Base-by-base conservation (phyloP, 2,888 invertebrate genomes). In the Amblyjoppa proteus region DNA sequence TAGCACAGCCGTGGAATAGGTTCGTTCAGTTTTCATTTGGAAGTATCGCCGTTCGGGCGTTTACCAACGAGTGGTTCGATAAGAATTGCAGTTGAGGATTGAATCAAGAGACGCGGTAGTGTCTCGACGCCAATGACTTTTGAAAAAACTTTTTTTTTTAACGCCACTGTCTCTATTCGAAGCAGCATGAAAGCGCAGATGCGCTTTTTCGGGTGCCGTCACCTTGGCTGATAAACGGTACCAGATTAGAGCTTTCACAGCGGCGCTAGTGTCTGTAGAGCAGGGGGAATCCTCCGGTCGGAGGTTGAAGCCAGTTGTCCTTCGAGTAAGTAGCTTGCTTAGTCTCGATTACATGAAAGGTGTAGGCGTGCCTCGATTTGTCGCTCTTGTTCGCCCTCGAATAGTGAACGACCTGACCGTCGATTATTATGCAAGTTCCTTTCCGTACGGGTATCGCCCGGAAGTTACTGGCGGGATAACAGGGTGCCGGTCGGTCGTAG, bases 321-420 rank as follows among this genome's bases (percentile, higher is more conserved):
- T 96, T 94, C 0, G 97, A 96, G 94, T 97, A 99, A 79, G 95
- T 95, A 45, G 97, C 97, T 82, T 96, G 94, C 25, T 96, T 95
- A 87, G 96, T 96, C 93, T 99, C 99, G 81, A 98, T 95, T 0
- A 99, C 96, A 93, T 99, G 99, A 94, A 99, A 99, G 6, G 99
- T 99, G 94, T 99, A 99, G 0, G 98, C 98, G 91, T 98, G 98
- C 49, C 99, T 96, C n/a, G 98, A 97, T 87, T 96, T 95, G 2
- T 95, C 93, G 0, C 99, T 99, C 84, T 95, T 96, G 94, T 99
- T 99, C 9, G 95, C 95, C 75, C 97, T 97, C 91, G 99, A 99
- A 92, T 97, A 97, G 94, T 99, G 99, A 0, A 99, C 97, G 0
- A 99, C 98, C 92, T 97, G 96, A 0, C 99, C 99, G 92, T 99